Conservation (phyloP, 2,113 vertebrate genomes). For the Cyprinodon brontotheroides region DNA sequence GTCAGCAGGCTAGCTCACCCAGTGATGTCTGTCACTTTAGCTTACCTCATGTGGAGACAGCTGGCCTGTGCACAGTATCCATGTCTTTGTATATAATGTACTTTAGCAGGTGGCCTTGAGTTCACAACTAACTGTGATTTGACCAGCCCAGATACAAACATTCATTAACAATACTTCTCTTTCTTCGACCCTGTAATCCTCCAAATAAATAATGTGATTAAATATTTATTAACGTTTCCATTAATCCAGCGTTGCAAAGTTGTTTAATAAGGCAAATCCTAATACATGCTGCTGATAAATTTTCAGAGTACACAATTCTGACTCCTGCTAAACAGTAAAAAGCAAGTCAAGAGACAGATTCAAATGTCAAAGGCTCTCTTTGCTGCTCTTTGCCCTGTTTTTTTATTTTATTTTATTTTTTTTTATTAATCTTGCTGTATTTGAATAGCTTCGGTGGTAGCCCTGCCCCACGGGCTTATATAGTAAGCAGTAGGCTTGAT, state of each 20-base stretch:
- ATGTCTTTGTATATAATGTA: constrained; percentile 2
- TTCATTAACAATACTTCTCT: constrained; percentile 46
- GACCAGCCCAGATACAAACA: constrained; percentile 52
- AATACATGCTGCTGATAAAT: too few relatives aligned
- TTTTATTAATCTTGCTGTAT: too few relatives aligned
- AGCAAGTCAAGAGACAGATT: too few relatives aligned
- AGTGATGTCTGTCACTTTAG: background rate
- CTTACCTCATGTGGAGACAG: constrained; percentile 6
- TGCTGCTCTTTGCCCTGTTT: too few relatives aligned
- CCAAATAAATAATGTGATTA: constrained; percentile 45
- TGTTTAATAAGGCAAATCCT: too few relatives aligned
- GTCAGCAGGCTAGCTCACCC: background rate
- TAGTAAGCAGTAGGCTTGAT: too few relatives aligned
- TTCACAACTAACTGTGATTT: constrained; percentile 30
- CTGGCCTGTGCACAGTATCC: constrained; percentile 7
- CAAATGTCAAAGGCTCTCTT: too few relatives aligned
- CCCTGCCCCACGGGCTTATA: too few relatives aligned
- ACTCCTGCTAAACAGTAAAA: too few relatives aligned
- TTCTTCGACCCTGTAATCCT: constrained; percentile 36
- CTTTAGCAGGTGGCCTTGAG: constrained; percentile 14
- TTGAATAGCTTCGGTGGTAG: too few relatives aligned
- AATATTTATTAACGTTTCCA: background rate
- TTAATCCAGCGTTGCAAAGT: background rate
- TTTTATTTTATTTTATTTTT: too few relatives aligned
- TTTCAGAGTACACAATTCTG: too few relatives aligned